Evolutionary conservation across 2,797 vertebrate species (phyloP), one percentile per base, ranked within the genome.

Genomic region (Natrix natrix): DNA sequence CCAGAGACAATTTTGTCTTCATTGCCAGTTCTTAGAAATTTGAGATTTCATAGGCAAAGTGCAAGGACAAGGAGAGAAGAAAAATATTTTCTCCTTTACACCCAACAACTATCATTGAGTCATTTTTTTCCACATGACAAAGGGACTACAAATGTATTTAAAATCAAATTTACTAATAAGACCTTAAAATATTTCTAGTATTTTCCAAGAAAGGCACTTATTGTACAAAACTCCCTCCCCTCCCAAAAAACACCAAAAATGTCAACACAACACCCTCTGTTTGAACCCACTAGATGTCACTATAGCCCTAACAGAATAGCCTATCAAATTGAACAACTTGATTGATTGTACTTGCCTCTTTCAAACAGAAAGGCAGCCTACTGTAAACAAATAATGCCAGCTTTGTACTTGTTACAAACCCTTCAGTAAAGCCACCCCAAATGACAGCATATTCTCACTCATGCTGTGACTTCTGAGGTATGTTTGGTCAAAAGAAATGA

Each of bases 211-310:
- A 69, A 69, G 66, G n/a, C 32, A 69, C n/a, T 69, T 69, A 69
- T n/a, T 66, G 61, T 20, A 74, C 14, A 16, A 17, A 17, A 74
- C 14, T 16, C 1, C 16, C 66, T 1, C 16, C 16, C 32, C n/a
- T 11, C 26, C 0, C 61, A 1, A 66, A 74, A 74, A 69, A 43
- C 11, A 11, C 16, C 7, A 61, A 12, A 83, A 48, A 43, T 0
- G 1, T 37, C 11, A 83, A 24, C 74, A 20, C 37, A 43, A 43
- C 8, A 78, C 37, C 17, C 78, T 60, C 32, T 10, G 66, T 56
- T 93, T 91, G 60, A 88, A 93, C 94, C 98, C 98, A 96, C 98
- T 97, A 98, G 98, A 96, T 98, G 98, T 97, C 95, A 95, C 94
- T 96, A 93, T 95, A 94, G 95, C 60, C 92, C 93, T 96, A 93